These are phyloP conservation scores for Ashinkailepas kermadecensis DNA, from an alignment of 2,888 invertebrate genomes.

Conservation along the genomic window DNA sequence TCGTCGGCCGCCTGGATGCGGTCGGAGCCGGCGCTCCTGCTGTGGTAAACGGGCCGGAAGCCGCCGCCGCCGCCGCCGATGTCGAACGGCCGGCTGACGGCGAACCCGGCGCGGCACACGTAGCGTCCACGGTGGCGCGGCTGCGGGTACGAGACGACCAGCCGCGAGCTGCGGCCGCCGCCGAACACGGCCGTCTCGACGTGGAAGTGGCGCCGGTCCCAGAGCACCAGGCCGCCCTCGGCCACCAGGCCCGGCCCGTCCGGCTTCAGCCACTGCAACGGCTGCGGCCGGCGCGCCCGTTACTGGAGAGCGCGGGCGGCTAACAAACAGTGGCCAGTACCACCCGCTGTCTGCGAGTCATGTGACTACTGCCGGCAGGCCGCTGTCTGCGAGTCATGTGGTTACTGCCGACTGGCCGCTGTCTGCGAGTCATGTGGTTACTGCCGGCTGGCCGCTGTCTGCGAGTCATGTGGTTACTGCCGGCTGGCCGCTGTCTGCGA, in stretches of 20 bases:
- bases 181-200: not conserved
- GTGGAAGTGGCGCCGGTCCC: not conserved
- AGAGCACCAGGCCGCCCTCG: not conserved
- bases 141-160: not conserved
- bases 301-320: too few species aligned
- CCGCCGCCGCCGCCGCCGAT: not conserved
- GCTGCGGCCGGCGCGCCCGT: not conserved
- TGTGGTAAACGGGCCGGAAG: not conserved
- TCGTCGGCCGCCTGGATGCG: not conserved
- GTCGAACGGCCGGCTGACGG: not conserved
- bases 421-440: too few species aligned
- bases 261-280: constrained; percentile 18
- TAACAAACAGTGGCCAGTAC: too few species aligned
- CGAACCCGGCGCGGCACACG: not conserved
- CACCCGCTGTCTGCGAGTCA: too few species aligned
- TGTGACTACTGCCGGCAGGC: too few species aligned
- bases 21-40: not conserved
- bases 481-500: too few species aligned
- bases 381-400: too few species aligned
- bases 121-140: not conserved
- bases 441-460: too few species aligned
- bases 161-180: not conserved
- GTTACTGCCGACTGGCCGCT: too few species aligned
- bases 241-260: constrained; percentile 11
- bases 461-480: too few species aligned